Base-by-base conservation (phyloP, 2,797 vertebrate species). In the Spea hammondii region DNA sequence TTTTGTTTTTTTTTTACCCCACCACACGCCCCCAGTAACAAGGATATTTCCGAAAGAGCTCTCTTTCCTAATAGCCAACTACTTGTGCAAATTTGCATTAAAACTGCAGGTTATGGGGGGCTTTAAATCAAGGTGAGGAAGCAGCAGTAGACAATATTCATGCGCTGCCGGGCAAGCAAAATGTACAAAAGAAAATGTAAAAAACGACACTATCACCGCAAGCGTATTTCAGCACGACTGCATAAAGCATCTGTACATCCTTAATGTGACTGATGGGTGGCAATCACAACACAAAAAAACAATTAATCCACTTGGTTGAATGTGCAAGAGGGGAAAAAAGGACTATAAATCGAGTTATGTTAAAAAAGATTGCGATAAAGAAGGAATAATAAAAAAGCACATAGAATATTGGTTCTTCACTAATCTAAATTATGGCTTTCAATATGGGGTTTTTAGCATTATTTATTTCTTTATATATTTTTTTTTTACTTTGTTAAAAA, bases 41-140 rank as follows among this genome's bases (percentile, higher is more conserved):
- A 62, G 14, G 57, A 49, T 13, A 14, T 49, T 49, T 6, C 14
- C 74, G 53, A 68, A 64, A 69, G 74, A 82, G 65, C 44, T 69
- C 49, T 74, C 50, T 82, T 77, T 59, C 32, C 50, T 70, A 73
- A 77, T 54, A 77, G 75, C 80, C 7, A 67, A 59, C 69, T 72
- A 73, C 45, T 55, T 82, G 80, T 82, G 80, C 80, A 82, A 82
- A 82, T 77, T 66, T 82, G 80, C 80, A 76, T 74, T 50, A 74
- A 62, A 72, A 77, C 72, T 81, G 74, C 74, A 72, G 53, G 13
- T 68, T 74, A 4, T 54, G 14, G 62, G 55, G 78, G 55, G 62
- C 11, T 17, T 76, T 76, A 32, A 62, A 45, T 14, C 50, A 8
- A 32, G 8, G 10, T 70, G 8, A n/a, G n/a, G 45, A 77, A 77